Base-by-base conservation (phyloP, 2,797 vertebrate genomes). In the Clarias laeviceps region DNA sequence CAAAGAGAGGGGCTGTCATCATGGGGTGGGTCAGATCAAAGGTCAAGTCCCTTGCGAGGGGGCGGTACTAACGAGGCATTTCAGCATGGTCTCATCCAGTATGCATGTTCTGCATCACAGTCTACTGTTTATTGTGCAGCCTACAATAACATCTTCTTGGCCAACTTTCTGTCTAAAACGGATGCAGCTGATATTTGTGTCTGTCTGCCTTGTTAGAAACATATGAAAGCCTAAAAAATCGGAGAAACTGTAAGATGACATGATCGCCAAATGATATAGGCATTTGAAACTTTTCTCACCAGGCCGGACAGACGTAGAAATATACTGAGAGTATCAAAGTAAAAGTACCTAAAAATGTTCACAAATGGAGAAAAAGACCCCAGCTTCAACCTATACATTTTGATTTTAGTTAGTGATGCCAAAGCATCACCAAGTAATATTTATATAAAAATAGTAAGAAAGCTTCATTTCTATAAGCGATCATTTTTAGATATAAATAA, bases 11-110 rank as follows among this genome's bases (percentile, higher is more conserved):
- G 89, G 85, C 83, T 78, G n/a, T 84, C 50, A 59, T 81, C 82
- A 76, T 87, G 93, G 91, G 92, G 88, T 91, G 91, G 89, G 92
- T 91, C 88, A 87, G 93, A 93, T 94, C 93, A 92, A 78, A 90
- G 92, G 92, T 91, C 91, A 90, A 87, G 70, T 34, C 90, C 92
- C 91, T 84, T 66, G 88, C 81, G 91, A 91, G 69, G 83, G 69
- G 85, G 80, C 64, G 57, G 85, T 82, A 88, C 91, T 94, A 94
- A 94, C 64, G 34, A 93, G 91, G 68, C 84, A 64, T 80, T 64
- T 69, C 37, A 22, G 24, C 85, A 82, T 27, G 50, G 70, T 83
- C 12, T 68, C 84, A 37, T 64, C 54, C n/a, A 27, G 65, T 37
- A 40, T 56, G 37, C 62, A 34, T 79, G 66, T 37, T 12, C 61